Conservation (phyloP, 2,888 invertebrate species). For the Cheilosia urbana region DNA sequence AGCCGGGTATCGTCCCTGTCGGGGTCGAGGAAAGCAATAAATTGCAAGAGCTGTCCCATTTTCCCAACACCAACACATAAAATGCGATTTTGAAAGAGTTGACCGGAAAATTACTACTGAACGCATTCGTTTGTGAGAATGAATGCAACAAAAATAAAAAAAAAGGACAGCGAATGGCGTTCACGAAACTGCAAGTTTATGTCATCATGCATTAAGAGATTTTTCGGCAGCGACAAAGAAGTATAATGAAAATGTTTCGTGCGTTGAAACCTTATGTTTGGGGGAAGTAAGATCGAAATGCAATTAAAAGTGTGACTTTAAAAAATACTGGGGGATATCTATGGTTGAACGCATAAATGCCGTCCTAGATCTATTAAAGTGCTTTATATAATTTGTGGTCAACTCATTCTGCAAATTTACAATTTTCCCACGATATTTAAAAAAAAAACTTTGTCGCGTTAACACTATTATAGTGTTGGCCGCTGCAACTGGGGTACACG, state of each 20-base stretch:
- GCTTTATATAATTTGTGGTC: no score
- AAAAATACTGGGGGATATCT: no score
- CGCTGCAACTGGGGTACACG: no score
- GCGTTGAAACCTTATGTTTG: neutral
- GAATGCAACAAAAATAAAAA: neutral
- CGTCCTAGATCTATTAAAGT: no score
- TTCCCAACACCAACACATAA: conserved; percentile 7
- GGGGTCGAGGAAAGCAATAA: conserved; percentile 11
- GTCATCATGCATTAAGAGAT: conserved; percentile 23
- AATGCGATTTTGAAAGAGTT: conserved; percentile 30
- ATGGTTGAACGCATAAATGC: no score
- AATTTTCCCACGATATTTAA: no score
- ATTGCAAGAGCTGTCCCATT: conserved; percentile 32
- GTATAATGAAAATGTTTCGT: conserved; percentile 4
- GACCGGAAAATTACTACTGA: conserved; percentile 46
- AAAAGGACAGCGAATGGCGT: neutral
- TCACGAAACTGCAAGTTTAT: conserved; percentile 2
- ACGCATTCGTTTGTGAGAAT: conserved; percentile 8
- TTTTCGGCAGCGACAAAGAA: conserved; percentile 9
- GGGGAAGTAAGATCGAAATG: no score
- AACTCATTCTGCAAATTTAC: no score
- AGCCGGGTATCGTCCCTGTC: neutral
- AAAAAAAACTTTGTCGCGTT: no score
- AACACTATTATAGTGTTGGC: no score
- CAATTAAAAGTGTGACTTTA: no score